phyloP scores from a whole-genome alignment of 2,797 vertebrate species.

The Typhlichthys subterraneus region DNA sequence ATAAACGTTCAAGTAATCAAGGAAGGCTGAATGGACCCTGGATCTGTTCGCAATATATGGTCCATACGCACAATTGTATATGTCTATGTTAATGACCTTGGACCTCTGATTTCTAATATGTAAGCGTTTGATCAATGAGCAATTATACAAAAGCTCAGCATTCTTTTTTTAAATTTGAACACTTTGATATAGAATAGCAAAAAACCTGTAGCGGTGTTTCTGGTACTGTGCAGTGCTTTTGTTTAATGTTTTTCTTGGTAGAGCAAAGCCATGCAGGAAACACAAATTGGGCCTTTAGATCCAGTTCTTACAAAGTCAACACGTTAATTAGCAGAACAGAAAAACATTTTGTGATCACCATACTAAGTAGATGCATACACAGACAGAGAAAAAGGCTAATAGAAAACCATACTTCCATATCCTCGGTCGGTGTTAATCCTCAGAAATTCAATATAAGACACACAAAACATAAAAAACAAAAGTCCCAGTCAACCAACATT shows the following conservation, averaged over 20 bases:
- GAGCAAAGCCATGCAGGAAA: too few species aligned
- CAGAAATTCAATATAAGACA: slow-evolving; percentile 58
- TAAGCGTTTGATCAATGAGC: background rate
- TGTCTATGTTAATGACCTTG: slow-evolving; percentile 11
- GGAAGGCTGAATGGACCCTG: slow-evolving; percentile 25
- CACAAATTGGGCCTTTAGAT: too few species aligned
- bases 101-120: slow-evolving; percentile 20
- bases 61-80: slow-evolving; percentile 11
- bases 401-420: background rate
- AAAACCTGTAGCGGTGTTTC: too few species aligned
- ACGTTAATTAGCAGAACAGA: too few species aligned
- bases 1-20: slow-evolving; percentile 55
- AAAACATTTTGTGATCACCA: too few species aligned
- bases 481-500: background rate
- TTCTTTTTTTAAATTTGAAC: too few species aligned
- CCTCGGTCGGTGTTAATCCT: slow-evolving; percentile 42
- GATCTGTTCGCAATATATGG: slow-evolving; percentile 50
- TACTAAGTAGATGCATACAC: too few species aligned
- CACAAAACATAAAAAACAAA: slow-evolving; percentile 7
- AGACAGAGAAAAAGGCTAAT: background rate
- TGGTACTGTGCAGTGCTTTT: too few species aligned
- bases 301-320: too few species aligned
- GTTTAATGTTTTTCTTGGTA: too few species aligned
- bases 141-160: too few species aligned
- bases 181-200: too few species aligned